Evolutionary conservation across 2,113 vertebrate species (phyloP), one percentile per base, ranked within the genome.

Genomic region (Cacatua alba): DNA sequence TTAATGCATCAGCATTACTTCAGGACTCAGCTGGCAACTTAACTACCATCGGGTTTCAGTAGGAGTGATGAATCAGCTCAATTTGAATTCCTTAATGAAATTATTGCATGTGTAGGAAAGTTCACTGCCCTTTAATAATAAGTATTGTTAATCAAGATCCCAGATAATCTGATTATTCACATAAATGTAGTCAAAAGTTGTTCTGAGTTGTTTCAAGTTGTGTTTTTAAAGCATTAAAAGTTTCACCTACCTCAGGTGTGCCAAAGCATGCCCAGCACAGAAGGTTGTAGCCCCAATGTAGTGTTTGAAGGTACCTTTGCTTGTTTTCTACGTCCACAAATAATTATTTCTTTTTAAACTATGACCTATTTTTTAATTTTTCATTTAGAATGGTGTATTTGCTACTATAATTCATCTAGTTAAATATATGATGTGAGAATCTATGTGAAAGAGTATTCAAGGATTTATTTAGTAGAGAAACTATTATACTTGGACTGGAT

Each of bases 71-170:
- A 95, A 79, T 78, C 86, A 95, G 64, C 39, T 84, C 86, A 48
- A 64, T 95, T 92, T 95, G 16, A 74, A 91, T 68, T 84, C 24
- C 29, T 70, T 89, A 65, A 89, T 88, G 46, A 59, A 88, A 86
- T 39, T 78, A 39, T 59, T 81, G 39, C 55, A 13, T 71, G 17
- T 60, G 57, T 71, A 68, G 41, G 51, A 74, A 90, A 92, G 57
- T 78, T 95, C 51, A 51, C 65, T 84, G 19, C 10, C 69, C 65
- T 87, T 78, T 89, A 71, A 82, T 92, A 86, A 29, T 29, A 67
- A 33, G 8, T 57, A 12, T 46, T 68, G 33, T 92, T 95, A 76
- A 92, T 89, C 48, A 76, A 89, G 84, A 76, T 89, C 39, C 25
- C 13, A 84, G 14, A 37, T 84, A 3, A 4, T 78, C 55, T 92